A percentile compares a stretch with the other conserved stretches of the same genome.
These are phyloP conservation scores for Xerus rutilus DNA, from an alignment of 2,797 vertebrate genomes.

Conservation along the genomic window DNA sequence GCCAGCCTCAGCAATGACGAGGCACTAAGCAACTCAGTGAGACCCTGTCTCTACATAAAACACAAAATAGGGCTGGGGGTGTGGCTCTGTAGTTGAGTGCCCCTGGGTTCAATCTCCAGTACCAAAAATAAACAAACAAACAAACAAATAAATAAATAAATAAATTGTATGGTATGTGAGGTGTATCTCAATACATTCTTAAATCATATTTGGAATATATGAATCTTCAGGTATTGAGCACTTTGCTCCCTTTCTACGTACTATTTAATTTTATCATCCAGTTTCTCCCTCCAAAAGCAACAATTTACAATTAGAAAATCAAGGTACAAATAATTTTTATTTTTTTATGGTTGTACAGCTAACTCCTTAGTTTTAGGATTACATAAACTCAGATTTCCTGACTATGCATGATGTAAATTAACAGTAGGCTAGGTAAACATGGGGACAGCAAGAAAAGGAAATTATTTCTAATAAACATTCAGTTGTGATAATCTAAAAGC, in stretches of 20 bases:
- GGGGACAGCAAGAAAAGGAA: conserved; percentile 7
- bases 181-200: background rate
- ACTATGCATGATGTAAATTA: background rate
- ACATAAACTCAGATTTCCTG: conserved; percentile 22
- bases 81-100: too few species aligned
- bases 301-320: conserved; percentile 8
- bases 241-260: background rate
- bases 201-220: background rate
- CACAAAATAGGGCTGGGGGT: too few species aligned
- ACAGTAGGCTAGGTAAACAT: conserved; percentile 2
- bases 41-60: too few species aligned
- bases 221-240: background rate
- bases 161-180: background rate
- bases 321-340: background rate
- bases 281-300: conserved; percentile 28
- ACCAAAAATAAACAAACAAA: too few species aligned
- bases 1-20: too few species aligned
- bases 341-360: conserved; percentile 19
- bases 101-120: too few species aligned
- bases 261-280: conserved; percentile 11
- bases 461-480: conserved; percentile 59
- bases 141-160: background rate
- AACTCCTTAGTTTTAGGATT: background rate
- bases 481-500: background rate
- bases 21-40: too few species aligned